A percentile compares a stretch with the other conserved stretches of the same genome.
Conservation (phyloP, 2,888 invertebrate genomes). For the Leptothorax acervorum region DNA sequence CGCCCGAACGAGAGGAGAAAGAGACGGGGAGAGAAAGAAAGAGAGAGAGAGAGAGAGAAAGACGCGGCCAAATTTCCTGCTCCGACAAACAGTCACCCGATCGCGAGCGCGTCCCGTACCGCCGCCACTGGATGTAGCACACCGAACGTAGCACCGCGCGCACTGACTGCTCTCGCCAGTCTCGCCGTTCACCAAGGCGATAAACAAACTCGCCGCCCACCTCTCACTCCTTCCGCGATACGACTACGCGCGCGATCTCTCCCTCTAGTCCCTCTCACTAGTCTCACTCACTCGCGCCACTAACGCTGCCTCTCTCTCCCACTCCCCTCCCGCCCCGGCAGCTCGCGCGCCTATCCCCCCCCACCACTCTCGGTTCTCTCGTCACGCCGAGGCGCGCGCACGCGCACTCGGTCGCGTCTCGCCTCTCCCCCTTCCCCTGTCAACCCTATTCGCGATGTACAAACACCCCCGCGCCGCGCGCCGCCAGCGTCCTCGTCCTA, state of each 20-base stretch:
- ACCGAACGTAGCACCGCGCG: constrained; percentile 81
- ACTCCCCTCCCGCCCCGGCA: constrained; percentile 32
- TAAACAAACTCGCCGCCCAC: constrained; percentile 84
- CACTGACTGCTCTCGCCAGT: constrained; percentile 81
- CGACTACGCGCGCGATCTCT: constrained; percentile 59
- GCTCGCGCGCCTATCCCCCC: background rate
- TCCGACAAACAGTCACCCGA: constrained; percentile 65
- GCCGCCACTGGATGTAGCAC: constrained; percentile 65
- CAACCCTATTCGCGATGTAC: too few species aligned
- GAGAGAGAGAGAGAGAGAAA: constrained; percentile 26
- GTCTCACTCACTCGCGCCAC: constrained; percentile 37
- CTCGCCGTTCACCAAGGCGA: constrained; percentile 81
- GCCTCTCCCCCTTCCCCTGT: constrained; percentile 7
- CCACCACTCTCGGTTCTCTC: background rate
- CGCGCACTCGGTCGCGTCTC: constrained; percentile 35
- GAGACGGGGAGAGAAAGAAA: constrained; percentile 46
- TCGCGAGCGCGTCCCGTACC: constrained; percentile 70
- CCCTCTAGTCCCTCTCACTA: background rate
- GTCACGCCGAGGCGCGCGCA: constrained; percentile 43
- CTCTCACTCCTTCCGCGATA: constrained; percentile 74
- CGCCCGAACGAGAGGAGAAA: background rate
- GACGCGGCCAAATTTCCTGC: constrained; percentile 61
- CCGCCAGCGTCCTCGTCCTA: constrained; percentile 45
- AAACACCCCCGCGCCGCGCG: too few species aligned
- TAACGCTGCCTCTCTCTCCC: constrained; percentile 1